Base-by-base conservation (phyloP, 1,140 invertebrate genomes). In the Nephotettix cincticeps region DNA sequence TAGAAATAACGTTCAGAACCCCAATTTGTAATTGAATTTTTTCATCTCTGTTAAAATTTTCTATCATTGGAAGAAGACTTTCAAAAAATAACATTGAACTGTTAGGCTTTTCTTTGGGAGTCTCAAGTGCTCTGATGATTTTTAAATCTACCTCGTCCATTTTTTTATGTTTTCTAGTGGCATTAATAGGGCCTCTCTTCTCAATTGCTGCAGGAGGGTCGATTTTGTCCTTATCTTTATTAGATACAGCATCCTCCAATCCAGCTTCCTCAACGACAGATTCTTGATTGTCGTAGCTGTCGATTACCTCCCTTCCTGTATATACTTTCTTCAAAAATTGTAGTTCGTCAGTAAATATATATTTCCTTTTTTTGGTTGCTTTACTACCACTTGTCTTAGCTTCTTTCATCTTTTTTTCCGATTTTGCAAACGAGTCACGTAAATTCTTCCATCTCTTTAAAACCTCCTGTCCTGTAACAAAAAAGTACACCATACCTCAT, bases 351-450 rank as follows among this genome's bases (percentile, higher is more conserved):
- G 9, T 28, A 29, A 64, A 64, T 25, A 29, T 28, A 19, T 64
- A 64, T 27, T 27, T 64, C 11, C 27, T 27, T 64, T 11, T 21
- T 25, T 27, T 64, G 3, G 17, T 64, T 11, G 61, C 61, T 64
- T 28, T 13, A 11, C 3, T 3, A 11, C 21, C 27, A 27, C 61
- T 64, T 6, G 61, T 29, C 19, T 72, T 70, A 23, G 14, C 32
- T 19, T 72, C 40, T 67, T 74, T 70, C 29, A 61, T 25, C 43
- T 70, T 64, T 64, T 64, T 64, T 29, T 27, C 13, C 2, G 19
- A 3, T 30, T 45, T 70, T n/a, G 36, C 25, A 47, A 70, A 70
- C 13, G 27, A 27, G 30, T 70, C 69, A n/a, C 69, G 6, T 21
- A 70, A 4, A 70, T 43, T 43, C 17, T 32, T 36, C 36, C 69